phyloP scores from a whole-genome alignment of 1,140 invertebrate species.

The Lasaia peninsularis region DNA sequence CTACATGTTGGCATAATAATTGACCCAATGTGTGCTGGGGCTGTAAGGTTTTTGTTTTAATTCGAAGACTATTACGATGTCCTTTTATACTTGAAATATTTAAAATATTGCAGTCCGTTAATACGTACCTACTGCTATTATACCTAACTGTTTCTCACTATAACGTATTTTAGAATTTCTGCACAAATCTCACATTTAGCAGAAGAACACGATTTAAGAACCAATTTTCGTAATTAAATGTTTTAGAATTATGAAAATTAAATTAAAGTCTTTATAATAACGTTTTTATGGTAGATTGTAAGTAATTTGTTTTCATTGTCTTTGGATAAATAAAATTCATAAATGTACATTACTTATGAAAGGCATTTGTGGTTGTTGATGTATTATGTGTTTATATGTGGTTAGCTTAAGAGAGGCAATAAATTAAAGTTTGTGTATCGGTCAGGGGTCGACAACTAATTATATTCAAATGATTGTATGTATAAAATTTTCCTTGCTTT shows the following conservation, averaged over 20 bases:
- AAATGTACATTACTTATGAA: background rate
- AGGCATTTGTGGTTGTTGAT: conserved; percentile 7
- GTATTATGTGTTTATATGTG: background rate
- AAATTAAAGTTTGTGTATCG: background rate
- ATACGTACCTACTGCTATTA: too few relatives aligned
- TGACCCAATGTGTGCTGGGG: too few relatives aligned
- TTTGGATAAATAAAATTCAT: background rate
- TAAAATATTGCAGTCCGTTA: background rate
- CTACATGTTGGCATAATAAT: too few relatives aligned
- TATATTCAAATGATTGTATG: background rate
- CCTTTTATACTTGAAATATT: too few relatives aligned
- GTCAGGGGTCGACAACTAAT: conserved; percentile 2
- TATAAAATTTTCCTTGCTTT: background rate
- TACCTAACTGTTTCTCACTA: too few relatives aligned
- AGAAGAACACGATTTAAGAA: conserved; percentile 1
- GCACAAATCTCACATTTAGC: background rate
- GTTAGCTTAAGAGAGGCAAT: background rate
- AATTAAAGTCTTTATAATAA: conserved; percentile 5
- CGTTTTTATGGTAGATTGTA: conserved; percentile 6
- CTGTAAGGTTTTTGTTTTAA: too few relatives aligned
- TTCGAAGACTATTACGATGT: too few relatives aligned
- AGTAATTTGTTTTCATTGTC: background rate
- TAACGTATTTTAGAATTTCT: background rate
- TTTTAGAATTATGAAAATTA: background rate
- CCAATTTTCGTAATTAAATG: conserved; percentile 3